A percentile compares a stretch with the other conserved stretches of the same genome.
Conservation (phyloP, 2,113 vertebrate genomes). For the Scartelaos histophorus region DNA sequence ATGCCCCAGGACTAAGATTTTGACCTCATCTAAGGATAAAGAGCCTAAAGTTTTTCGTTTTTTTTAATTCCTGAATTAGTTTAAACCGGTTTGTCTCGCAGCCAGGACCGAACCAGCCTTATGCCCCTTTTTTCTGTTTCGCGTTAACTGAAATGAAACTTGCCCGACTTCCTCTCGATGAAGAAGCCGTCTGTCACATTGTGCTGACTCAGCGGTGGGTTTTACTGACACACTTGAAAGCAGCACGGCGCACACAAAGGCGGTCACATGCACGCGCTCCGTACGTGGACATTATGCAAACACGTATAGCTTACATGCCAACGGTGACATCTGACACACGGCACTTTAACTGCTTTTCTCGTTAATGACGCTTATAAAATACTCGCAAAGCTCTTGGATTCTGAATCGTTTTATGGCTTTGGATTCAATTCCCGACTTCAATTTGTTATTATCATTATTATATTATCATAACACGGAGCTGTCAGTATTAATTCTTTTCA, state of each 20-base stretch:
- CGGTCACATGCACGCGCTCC: slow-evolving; percentile 32
- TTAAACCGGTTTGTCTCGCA: neutral
- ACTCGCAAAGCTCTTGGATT: neutral
- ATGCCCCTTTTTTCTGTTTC: slow-evolving; percentile 8
- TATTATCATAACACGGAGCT: neutral
- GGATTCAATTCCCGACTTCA: too few species aligned
- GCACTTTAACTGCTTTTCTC: slow-evolving; percentile 5
- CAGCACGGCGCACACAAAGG: slow-evolving; percentile 10
- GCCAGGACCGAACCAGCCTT: neutral
- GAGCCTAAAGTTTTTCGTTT: neutral
- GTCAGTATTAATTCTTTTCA: too few species aligned
- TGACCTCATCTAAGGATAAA: neutral
- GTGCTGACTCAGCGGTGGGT: slow-evolving; percentile 39
- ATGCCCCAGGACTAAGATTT: neutral
- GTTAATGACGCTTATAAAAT: neutral
- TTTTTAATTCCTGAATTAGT: neutral
- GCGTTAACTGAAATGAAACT: slow-evolving; percentile 61
- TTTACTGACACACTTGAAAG: neutral
- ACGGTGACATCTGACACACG: neutral
- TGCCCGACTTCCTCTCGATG: slow-evolving; percentile 60
- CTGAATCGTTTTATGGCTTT: neutral
- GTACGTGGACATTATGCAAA: slow-evolving; percentile 12
- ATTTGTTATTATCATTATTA: neutral
- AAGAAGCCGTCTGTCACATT: slow-evolving; percentile 45
- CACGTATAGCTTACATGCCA: neutral